A percentile compares a stretch with the other conserved stretches of the same genome.
phyloP scores from a whole-genome alignment of 2,797 vertebrate species.

The Aeoliscus strigatus region DNA sequence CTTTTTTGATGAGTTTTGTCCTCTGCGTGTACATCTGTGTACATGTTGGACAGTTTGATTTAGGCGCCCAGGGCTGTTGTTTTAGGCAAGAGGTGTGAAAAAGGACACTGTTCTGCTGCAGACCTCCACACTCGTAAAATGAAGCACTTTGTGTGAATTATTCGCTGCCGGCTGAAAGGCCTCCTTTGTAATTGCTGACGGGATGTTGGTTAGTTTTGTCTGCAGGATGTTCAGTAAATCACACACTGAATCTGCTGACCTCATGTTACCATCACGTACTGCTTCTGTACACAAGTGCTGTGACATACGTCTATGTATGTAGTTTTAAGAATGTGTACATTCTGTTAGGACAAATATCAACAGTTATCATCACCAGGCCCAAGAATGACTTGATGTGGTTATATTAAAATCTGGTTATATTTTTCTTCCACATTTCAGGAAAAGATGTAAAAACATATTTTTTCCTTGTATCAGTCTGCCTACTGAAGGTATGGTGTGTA shows the following conservation, averaged over 20 bases:
- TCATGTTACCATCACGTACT: constrained; percentile 22
- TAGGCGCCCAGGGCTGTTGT: constrained; percentile 40
- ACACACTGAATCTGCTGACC: constrained; percentile 3
- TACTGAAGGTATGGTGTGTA: no score
- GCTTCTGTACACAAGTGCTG: no score
- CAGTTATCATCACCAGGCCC: no score
- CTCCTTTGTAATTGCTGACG: constrained; percentile 20
- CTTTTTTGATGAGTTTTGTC: constrained; percentile 10
- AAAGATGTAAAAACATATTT: no score
- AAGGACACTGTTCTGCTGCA: constrained; percentile 37
- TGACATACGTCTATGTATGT: no score
- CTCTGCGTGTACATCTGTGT: constrained; percentile 10
- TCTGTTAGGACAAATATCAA: no score
- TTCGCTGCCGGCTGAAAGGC: constrained; percentile 39
- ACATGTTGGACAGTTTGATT: constrained; percentile 16
- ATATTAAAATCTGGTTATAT: no score
- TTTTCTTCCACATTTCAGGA: no score
- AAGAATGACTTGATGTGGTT: no score
- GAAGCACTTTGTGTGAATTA: constrained; percentile 35
- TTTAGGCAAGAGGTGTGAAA: constrained; percentile 59
- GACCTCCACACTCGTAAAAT: constrained; percentile 50
- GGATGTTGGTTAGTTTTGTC: constrained; percentile 20
- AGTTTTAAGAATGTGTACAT: no score
- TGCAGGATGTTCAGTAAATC: constrained; percentile 19
- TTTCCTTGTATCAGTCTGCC: no score